phyloP scores from a whole-genome alignment of 2,888 invertebrate species.

The Chirona hameri region DNA sequence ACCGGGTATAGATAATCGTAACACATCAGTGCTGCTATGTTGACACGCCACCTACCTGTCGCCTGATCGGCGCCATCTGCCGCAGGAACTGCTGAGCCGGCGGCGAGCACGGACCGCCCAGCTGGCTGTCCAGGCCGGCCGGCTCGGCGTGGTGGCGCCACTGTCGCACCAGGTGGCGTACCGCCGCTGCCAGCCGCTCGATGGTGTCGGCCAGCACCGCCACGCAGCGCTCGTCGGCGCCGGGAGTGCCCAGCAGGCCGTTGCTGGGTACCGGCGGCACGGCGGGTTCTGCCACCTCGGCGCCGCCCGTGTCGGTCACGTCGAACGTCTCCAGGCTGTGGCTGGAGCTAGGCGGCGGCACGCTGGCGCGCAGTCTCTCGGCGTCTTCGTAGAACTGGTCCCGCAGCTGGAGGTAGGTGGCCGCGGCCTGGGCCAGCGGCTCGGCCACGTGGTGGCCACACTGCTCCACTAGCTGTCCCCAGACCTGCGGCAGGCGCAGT shows the following conservation, averaged over 20 bases:
- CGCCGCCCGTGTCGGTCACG: background rate
- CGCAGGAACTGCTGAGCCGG: background rate
- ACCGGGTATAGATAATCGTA: too few relatives aligned
- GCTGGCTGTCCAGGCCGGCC: background rate
- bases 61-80: background rate
- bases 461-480: background rate
- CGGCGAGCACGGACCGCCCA: background rate
- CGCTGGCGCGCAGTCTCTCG: constrained; percentile 2
- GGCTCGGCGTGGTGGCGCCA: background rate
- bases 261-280: background rate
- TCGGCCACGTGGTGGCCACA: background rate
- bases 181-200: constrained; percentile 2
- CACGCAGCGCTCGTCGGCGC: constrained; percentile 6
- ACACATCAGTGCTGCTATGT: too few relatives aligned
- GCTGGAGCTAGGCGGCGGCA: constrained; percentile 14
- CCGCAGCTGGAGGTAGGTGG: background rate
- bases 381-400: background rate
- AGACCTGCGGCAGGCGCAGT: background rate
- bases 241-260: constrained; percentile 7
- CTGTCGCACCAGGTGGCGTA: background rate
- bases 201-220: background rate
- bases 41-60: background rate
- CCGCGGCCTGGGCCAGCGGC: background rate
- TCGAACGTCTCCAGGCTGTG: constrained; percentile 9
- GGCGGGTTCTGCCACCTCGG: background rate